Conservation (phyloP, 2,797 vertebrate species). For the Smutsia gigantea region DNA sequence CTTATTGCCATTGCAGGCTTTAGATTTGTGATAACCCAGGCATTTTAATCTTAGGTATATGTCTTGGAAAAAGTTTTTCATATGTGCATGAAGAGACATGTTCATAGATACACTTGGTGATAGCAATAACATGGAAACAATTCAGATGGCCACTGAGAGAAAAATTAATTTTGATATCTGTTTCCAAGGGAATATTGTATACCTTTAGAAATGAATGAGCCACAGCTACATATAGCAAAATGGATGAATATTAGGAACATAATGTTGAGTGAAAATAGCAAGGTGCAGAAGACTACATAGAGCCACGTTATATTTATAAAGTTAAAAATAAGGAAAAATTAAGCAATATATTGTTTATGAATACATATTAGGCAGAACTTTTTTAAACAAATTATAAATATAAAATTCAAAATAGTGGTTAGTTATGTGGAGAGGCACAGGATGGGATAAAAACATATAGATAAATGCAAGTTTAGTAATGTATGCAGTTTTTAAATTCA, state of each 20-base stretch:
- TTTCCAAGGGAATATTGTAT: not conserved
- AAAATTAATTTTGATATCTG: conserved; percentile 14
- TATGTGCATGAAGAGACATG: not conserved
- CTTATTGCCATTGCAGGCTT: no score
- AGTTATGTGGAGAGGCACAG: not conserved
- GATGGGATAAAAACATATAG: not conserved
- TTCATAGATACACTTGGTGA: not conserved
- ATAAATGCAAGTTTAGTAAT: conserved; percentile 20
- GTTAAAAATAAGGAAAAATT: conserved; percentile 41
- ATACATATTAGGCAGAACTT: not conserved
- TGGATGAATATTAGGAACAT: conserved; percentile 2
- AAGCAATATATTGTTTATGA: conserved; percentile 6
- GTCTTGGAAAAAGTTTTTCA: not conserved
- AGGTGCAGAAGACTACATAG: not conserved
- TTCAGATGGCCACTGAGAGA: not conserved
- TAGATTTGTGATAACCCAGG: not conserved
- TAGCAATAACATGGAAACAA: not conserved
- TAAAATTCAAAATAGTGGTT: conserved; percentile 21
- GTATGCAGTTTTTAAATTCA: conserved; percentile 24
- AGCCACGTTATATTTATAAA: not conserved
- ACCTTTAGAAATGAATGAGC: conserved; percentile 29
- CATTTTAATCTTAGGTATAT: not conserved
- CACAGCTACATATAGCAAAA: not conserved
- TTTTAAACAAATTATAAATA: not conserved
- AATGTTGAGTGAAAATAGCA: conserved; percentile 1